Base-by-base conservation (phyloP, 1,140 invertebrate species). In the Muscidifurax raptorellus region DNA sequence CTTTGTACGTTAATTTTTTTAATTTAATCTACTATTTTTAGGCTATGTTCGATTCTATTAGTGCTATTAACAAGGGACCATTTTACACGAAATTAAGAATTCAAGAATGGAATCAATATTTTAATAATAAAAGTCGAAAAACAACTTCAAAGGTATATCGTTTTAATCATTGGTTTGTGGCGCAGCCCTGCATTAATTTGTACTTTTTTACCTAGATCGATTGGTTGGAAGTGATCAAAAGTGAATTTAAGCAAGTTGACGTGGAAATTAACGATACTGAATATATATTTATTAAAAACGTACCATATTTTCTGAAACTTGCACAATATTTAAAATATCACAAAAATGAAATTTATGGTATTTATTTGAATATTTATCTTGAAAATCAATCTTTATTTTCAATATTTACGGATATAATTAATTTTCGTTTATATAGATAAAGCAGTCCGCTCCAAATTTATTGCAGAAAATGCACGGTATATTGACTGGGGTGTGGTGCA, bases 201-300 rank as follows among this genome's bases (percentile, higher is more conserved):
- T 27, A 4, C 32, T 67, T 80, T 67, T 47, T 76, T 76, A 22
- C 25, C 7, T 13, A 80, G 77, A 66, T 80, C 10, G 64, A 80
- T 40, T 80, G 77, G 77, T n/a, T 40, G 1, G 6, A 36, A n/a
- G n/a, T 80, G 25, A 7, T 80, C 5, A 80, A 67, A 67, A 25
- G 32, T 7, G 12, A 66, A 67, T 80, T 80, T 27, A 15, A n/a
- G 22, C 1, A 15, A 32, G 6, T 80, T 7, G 64, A 22, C 9
- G 40, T 80, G 67, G 1, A 13, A 12, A 36, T 80, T 25, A 15
- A 36, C 25, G 32, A 36, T 40, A 36, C 30, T 10, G 64, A 66
- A 25, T 18, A 10, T 13, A 80, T 80, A 6, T 7, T 67, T 36
- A 67, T 80, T 52, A 36, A 25, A 80, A 80, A 80, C 67, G 7